Conservation (phyloP, 2,797 vertebrate genomes). For the Dallia pectoralis region DNA sequence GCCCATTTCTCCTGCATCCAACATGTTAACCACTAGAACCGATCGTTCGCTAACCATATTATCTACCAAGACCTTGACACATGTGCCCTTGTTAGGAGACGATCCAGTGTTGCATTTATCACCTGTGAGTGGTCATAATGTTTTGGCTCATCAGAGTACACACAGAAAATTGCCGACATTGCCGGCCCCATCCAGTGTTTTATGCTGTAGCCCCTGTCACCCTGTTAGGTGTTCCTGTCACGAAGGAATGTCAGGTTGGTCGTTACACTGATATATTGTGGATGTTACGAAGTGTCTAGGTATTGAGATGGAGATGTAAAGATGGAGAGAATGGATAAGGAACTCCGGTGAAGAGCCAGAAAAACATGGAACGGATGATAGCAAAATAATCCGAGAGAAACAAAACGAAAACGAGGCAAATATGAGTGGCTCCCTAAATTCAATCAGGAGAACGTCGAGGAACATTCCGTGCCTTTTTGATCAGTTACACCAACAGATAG, state of each 20-base stretch:
- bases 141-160: too few relatives aligned
- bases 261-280: slow-evolving; percentile 48
- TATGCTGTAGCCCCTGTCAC: slow-evolving; percentile 25
- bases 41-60: too few relatives aligned
- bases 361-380: slow-evolving; percentile 33
- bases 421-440: slow-evolving; percentile 54
- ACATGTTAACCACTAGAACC: too few relatives aligned
- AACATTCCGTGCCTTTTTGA: slow-evolving; percentile 70
- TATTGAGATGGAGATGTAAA: slow-evolving; percentile 55
- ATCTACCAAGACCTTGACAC: too few relatives aligned
- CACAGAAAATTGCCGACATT: too few relatives aligned
- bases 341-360: slow-evolving; percentile 43
- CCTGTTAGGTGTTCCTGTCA: slow-evolving; percentile 3
- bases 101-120: too few relatives aligned
- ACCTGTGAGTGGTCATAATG: too few relatives aligned
- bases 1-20: too few relatives aligned
- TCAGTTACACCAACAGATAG: slow-evolving; percentile 74
- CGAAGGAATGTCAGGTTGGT: slow-evolving; percentile 44
- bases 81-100: too few relatives aligned
- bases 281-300: slow-evolving; percentile 48
- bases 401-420: slow-evolving; percentile 21
- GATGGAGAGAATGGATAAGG: slow-evolving; percentile 16
- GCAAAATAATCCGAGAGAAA: slow-evolving; percentile 31
- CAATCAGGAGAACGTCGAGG: slow-evolving; percentile 62
- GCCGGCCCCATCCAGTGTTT: slow-evolving; percentile 5